These are phyloP conservation scores for Vespertilio murinus DNA, from an alignment of 2,797 vertebrate species.

Conservation along the genomic window DNA sequence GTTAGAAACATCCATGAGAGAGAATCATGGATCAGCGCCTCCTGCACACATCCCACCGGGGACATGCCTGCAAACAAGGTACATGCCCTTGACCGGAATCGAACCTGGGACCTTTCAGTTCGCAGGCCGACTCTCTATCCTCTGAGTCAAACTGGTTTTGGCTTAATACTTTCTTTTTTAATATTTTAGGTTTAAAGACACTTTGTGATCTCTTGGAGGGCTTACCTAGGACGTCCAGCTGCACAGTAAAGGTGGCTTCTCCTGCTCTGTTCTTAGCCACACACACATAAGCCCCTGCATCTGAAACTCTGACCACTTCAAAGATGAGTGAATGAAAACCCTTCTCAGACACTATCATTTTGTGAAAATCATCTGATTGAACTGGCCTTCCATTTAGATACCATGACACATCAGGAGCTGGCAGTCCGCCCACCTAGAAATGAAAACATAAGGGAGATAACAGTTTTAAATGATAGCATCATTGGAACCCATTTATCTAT, in stretches of 20 bases:
- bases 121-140: no score
- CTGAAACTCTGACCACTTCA: slow-evolving; percentile 93
- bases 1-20: no score
- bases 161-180: slow-evolving; percentile 26
- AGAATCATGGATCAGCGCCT: no score
- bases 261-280: slow-evolving; percentile 94
- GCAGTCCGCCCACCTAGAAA: slow-evolving; percentile 93
- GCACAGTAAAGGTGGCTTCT: slow-evolving; percentile 90
- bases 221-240: slow-evolving; percentile 93
- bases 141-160: no score
- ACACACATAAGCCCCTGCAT: slow-evolving; percentile 93
- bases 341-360: slow-evolving; percentile 98
- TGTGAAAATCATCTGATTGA: slow-evolving; percentile 94
- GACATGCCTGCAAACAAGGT: no score
- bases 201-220: neutral
- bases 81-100: no score
- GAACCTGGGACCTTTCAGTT: no score
- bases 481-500: neutral
- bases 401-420: slow-evolving; percentile 94
- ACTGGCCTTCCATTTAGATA: slow-evolving; percentile 94
- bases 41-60: no score
- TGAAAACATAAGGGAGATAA: slow-evolving; percentile 20
- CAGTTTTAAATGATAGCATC: slow-evolving; percentile 20
- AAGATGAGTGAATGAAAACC: slow-evolving; percentile 97
- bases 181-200: neutral